A percentile compares a stretch with the other conserved stretches of the same genome.
These are phyloP conservation scores for Synergus umbraculus DNA, from an alignment of 2,888 invertebrate species.

Conservation along the genomic window DNA sequence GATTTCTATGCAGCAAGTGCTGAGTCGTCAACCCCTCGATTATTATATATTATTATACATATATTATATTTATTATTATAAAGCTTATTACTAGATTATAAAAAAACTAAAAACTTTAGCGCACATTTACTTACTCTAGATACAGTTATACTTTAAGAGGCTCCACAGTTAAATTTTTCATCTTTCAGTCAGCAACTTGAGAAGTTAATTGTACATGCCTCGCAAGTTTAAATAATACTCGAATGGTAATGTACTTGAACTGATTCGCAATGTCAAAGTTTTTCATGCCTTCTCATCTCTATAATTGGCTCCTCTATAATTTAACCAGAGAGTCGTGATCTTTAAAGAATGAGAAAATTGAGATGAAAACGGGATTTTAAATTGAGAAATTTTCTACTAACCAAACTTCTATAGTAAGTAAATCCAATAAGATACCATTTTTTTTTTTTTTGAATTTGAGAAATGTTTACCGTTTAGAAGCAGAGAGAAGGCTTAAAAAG, in stretches of 20 bases:
- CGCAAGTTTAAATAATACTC: slow-evolving; percentile 14
- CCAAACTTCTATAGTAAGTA: too few relatives aligned
- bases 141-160: slow-evolving; percentile 14
- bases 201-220: slow-evolving; percentile 37
- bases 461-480: not conserved
- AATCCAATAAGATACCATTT: too few relatives aligned
- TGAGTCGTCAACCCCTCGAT: too few relatives aligned
- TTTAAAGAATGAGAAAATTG: not conserved
- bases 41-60: too few relatives aligned
- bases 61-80: too few relatives aligned
- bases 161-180: slow-evolving; percentile 7
- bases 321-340: not conserved
- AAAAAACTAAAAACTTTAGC: not conserved
- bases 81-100: not conserved
- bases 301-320: slow-evolving; percentile 27
- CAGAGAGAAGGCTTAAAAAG: not conserved
- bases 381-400: not conserved
- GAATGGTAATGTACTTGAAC: slow-evolving; percentile 34
- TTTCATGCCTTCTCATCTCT: slow-evolving; percentile 21
- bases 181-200: slow-evolving; percentile 11
- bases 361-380: not conserved
- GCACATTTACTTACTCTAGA: not conserved
- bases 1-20: too few relatives aligned
- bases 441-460: too few relatives aligned
- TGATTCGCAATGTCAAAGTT: slow-evolving; percentile 25